phyloP scores from a whole-genome alignment of 2,888 invertebrate genomes.

The Brassicogethes aeneus region DNA sequence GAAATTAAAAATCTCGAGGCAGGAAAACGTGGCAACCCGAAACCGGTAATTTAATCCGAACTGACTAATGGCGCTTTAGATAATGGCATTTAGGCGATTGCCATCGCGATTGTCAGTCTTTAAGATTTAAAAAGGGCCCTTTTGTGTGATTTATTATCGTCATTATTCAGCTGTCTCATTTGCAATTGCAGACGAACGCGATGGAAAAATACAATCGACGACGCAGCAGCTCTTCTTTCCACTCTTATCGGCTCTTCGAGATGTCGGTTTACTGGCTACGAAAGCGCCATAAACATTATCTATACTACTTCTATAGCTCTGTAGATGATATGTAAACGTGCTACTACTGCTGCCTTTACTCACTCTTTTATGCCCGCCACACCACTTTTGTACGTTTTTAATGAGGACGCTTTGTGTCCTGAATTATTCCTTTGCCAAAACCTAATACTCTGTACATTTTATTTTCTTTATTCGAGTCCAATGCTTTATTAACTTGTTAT shows the following conservation, averaged over 20 bases:
- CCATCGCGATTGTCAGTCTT: conserved; percentile 29
- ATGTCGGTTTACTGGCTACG: conserved; percentile 27
- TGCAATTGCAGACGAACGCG: conserved; percentile 27
- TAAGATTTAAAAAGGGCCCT: conserved; percentile 30
- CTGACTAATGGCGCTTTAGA: conserved; percentile 36
- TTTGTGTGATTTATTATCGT: conserved; percentile 34
- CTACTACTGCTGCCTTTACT: conserved; percentile 28
- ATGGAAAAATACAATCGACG: conserved; percentile 22
- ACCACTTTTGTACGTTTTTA: conserved; percentile 20
- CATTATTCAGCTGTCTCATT: conserved; percentile 35
- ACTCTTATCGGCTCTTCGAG: conserved; percentile 13
- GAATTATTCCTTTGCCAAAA: too few species aligned
- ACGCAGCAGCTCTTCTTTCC: too few species aligned
- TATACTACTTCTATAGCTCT: too few species aligned
- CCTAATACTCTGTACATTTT: too few species aligned
- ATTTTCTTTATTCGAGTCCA: too few species aligned
- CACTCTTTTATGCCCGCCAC: conserved; percentile 19
- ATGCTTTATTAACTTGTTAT: too few species aligned
- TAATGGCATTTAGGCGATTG: conserved; percentile 31
- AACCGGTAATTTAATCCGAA: conserved; percentile 35
- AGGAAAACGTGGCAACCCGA: conserved; percentile 30
- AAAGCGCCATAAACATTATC: conserved; percentile 35
- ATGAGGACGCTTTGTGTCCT: too few species aligned
- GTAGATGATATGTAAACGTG: conserved; percentile 32
- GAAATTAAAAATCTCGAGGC: conserved; percentile 35